Evolutionary conservation across 92 coral and sea anemone genomes (phyloP).

Genomic region (Desmophyllum pertusum): DNA sequence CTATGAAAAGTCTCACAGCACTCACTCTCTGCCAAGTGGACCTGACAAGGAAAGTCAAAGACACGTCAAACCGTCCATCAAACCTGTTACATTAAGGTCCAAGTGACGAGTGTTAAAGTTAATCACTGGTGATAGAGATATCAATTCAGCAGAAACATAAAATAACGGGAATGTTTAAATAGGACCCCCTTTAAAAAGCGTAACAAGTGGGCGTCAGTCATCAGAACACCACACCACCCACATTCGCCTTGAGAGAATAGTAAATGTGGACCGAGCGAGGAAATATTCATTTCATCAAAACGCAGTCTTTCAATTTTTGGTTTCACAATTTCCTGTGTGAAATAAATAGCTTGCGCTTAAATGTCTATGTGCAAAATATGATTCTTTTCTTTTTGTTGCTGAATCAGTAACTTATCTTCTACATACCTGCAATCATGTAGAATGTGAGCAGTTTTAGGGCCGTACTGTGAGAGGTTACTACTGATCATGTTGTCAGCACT

Average conservation of each 20-base stretch:
- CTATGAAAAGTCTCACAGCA: constrained; percentile 87
- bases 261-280: neutral
- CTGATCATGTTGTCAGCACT: constrained; percentile 65
- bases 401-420: neutral
- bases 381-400: neutral
- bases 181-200: neutral
- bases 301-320: neutral
- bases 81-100: neutral
- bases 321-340: neutral
- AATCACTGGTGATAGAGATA: neutral
- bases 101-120: too few species aligned
- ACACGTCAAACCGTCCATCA: neutral
- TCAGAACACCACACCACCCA: neutral
- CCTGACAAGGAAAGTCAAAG: constrained; percentile 35
- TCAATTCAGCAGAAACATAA: too few species aligned
- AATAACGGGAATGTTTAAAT: neutral
- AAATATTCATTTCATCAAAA: neutral
- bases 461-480: constrained; percentile 10
- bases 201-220: neutral
- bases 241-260: neutral
- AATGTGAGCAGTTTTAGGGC: constrained; percentile 40
- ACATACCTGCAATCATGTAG: constrained; percentile 78
- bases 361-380: neutral
- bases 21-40: constrained; percentile 66
- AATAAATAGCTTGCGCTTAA: too few species aligned